These are phyloP conservation scores for Tonatia bakeri DNA, from an alignment of 2,113 vertebrate genomes.

Conservation along the genomic window DNA sequence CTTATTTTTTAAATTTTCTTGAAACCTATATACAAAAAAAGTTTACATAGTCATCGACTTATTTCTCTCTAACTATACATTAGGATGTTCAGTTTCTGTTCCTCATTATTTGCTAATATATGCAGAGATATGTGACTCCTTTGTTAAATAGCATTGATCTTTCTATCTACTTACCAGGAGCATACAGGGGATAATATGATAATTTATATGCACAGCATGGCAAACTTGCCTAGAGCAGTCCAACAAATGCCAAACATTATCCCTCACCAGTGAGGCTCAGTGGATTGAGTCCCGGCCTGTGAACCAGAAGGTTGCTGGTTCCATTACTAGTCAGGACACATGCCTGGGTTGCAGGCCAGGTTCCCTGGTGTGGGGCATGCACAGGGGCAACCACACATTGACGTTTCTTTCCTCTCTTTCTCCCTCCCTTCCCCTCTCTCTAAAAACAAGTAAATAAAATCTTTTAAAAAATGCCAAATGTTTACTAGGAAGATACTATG, in stretches of 20 bases:
- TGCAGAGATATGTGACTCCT: neutral
- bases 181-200: neutral
- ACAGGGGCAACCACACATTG: no score
- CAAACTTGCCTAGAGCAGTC: neutral
- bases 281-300: no score
- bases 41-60: neutral
- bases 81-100: neutral
- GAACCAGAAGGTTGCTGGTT: no score
- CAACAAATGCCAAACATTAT: neutral
- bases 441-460: no score
- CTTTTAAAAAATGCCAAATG: neutral
- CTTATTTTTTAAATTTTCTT: neutral
- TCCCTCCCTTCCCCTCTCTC: no score
- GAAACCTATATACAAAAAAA: neutral
- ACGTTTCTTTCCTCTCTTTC: no score
- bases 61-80: neutral
- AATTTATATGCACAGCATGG: conserved; percentile 27
- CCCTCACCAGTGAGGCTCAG: no score
- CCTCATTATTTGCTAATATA: neutral
- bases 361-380: no score
- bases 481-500: neutral
- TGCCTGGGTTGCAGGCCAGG: no score
- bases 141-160: conserved; percentile 3
- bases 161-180: neutral
- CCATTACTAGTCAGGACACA: no score